Conservation (phyloP, 2,113 vertebrate species). For the Amblyopsis rosae region DNA sequence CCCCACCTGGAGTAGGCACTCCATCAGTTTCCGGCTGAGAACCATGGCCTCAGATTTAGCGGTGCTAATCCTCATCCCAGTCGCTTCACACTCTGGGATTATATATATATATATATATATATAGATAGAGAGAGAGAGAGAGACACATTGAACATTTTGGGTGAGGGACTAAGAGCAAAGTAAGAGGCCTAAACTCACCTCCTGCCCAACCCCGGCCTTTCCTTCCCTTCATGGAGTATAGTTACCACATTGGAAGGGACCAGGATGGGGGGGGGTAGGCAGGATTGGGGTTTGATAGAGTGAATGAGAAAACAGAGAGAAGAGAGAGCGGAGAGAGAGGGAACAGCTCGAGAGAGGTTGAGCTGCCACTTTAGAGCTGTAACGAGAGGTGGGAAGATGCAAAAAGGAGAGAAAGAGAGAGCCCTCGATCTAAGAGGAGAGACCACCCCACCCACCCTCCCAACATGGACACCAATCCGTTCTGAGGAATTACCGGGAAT, state of each 20-base stretch:
- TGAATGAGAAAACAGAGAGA: slow-evolving; percentile 13
- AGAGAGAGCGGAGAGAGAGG: slow-evolving; percentile 8
- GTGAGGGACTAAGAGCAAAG: slow-evolving; percentile 32
- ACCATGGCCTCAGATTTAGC: no score
- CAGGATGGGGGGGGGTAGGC: slow-evolving; percentile 2
- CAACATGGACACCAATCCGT: slow-evolving; percentile 27
- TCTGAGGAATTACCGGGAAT: slow-evolving; percentile 35
- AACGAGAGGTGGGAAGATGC: no score
- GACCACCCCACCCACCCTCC: no score
- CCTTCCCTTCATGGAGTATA: slow-evolving; percentile 51
- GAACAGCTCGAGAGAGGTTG: slow-evolving; percentile 9
- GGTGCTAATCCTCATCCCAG: no score
- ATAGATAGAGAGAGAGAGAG: slow-evolving; percentile 34
- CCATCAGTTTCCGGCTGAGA: no score
- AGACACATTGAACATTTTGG: slow-evolving; percentile 54
- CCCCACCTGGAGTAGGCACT: no score
- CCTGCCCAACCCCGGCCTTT: slow-evolving; percentile 12
- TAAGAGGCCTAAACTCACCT: slow-evolving; percentile 37
- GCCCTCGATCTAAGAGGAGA: no score
- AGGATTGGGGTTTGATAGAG: neutral
- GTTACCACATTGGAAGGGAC: slow-evolving; percentile 51
- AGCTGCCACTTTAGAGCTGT: slow-evolving; percentile 24
- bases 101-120: slow-evolving; percentile 6
- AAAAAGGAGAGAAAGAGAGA: neutral
- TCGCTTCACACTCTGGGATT: no score